These are phyloP conservation scores for Orius insidiosus DNA, from an alignment of 1,140 invertebrate species.

Conservation along the genomic window DNA sequence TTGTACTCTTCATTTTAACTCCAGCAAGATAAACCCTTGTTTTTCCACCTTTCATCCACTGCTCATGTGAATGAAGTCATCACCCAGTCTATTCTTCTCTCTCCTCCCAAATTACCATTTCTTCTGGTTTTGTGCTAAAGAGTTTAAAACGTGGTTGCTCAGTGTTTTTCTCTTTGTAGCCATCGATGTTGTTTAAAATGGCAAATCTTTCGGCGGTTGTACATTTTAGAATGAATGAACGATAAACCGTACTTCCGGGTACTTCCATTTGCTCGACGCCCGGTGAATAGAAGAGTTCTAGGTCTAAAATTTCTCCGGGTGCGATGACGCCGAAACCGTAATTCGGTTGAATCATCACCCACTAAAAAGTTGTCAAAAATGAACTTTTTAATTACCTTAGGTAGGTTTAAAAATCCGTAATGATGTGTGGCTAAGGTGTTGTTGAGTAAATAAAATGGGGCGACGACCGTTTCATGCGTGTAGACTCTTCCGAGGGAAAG, in stretches of 20 bases:
- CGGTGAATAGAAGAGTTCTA: conserved; percentile 12
- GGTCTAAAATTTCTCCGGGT: conserved; percentile 7
- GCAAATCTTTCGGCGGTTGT: conserved; percentile 8
- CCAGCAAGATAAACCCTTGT: too few species aligned
- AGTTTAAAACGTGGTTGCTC: too few species aligned
- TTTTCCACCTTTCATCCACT: too few species aligned
- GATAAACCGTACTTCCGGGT: background rate
- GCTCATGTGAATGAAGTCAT: too few species aligned
- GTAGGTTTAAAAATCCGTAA: conserved; percentile 10
- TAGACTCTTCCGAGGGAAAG: conserved; percentile 8
- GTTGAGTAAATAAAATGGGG: conserved; percentile 5
- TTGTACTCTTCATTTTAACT: too few species aligned
- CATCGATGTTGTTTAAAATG: background rate
- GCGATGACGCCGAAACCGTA: conserved; percentile 6
- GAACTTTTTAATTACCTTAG: conserved; percentile 5
- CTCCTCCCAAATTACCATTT: background rate
- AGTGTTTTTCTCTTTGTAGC: too few species aligned
- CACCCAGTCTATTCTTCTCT: background rate
- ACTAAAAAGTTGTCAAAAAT: conserved; percentile 6
- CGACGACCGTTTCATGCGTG: conserved; percentile 9
- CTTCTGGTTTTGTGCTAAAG: too few species aligned
- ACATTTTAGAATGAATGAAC: conserved; percentile 2
- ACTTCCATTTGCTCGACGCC: background rate
- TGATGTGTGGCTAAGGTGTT: conserved; percentile 3
- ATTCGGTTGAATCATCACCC: conserved; percentile 13